Base-by-base conservation (phyloP, 1,140 invertebrate genomes). In the Macrotrachela quadricornifera region DNA sequence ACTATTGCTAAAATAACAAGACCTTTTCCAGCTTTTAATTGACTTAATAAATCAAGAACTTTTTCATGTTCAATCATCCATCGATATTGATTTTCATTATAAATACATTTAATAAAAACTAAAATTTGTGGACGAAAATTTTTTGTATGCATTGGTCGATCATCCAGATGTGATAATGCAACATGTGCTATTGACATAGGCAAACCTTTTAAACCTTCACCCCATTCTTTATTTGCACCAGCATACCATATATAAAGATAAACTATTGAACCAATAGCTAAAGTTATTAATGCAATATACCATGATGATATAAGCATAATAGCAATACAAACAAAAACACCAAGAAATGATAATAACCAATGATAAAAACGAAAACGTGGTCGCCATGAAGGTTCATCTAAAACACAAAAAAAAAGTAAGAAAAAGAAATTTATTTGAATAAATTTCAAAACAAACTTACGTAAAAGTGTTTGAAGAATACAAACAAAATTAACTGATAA, bases 231-330 rank as follows among this genome's bases (percentile, higher is more conserved):
- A 69, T 97, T 90, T 50, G 94, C 94, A 47, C 87, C 87, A 57
- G 36, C 57, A 58, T 94, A 99, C 75, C 99, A 92, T 63, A 99
- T 97, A 70, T 99, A 99, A 71, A 97, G 97, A 74, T 99, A 99
- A 62, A 99, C 91, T 44, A 80, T 72, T 14, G 83, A 80, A 42
- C 92, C 94, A 76, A 99, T 83, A 41, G 80, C 82, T 77, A 97
- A 90, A 38, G 92, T 91, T 18, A 91, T 67, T 6, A 96, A 73
- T 2, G 94, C 91, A 64, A 94, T 95, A 66, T 90, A 92, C 91
- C 91, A 97, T 49, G 85, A 91, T 2, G 86, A 87, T 80, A 99
- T 94, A 67, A 99, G 97, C 94, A 99, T 99, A 54, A 99, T 83
- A 8, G 86, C 83, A 61, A 99, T 81, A 69, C 92, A 97, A 10